Base-by-base conservation (phyloP, 2,113 vertebrate genomes). In the Elaphurus davidianus region DNA sequence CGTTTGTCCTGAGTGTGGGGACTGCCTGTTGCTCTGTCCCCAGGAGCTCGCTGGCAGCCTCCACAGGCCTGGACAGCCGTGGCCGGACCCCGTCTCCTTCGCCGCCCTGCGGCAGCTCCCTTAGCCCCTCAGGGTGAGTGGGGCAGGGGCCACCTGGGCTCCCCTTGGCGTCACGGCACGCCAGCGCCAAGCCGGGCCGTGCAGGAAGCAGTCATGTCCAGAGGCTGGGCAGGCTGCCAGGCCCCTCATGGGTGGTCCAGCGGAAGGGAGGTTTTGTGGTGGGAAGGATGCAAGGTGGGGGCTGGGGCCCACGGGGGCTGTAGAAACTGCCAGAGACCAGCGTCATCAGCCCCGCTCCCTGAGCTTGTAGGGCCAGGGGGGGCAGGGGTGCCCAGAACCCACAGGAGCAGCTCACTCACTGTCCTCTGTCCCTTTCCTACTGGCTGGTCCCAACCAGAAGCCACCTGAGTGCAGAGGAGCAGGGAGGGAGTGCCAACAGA, bases 51-150 rank as follows among this genome's bases (percentile, higher is more conserved):
- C 93, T 99, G 90, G 97, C 99, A 87, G 99, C 99, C 71, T 99
- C 99, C 33, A 98, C 98, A 76, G 99, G 98, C 79, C 98, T 99
- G 98, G 99, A 99, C 95, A 99, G 98, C 97, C 98, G 98, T 8
- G 99, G 98, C 97, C 99, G 98, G 95, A 99, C 99, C 15, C 98
- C 99, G 0, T 99, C 99, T 78, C 99, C 99, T 17, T 99, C 99
- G 6, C 99, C 99, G 0, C 99, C 98, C 0, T 99, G 99, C 67
- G 98, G 98, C 96, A 98, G 98, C 82, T 99, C 99, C 40, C 98
- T 99, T 0, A 99, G 99, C 97, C 99, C 99, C 0, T 99, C 99
- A 5, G 98, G 99, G 99, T 99, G 98, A 99, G 99, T 62, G 23
- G 62, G 47, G 14, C 27, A 8, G 2, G 11, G 47, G 45, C 45